Evolutionary conservation across 2,888 invertebrate species (phyloP), one percentile per base, ranked within the genome.

Genomic region (Phalera bucephala): DNA sequence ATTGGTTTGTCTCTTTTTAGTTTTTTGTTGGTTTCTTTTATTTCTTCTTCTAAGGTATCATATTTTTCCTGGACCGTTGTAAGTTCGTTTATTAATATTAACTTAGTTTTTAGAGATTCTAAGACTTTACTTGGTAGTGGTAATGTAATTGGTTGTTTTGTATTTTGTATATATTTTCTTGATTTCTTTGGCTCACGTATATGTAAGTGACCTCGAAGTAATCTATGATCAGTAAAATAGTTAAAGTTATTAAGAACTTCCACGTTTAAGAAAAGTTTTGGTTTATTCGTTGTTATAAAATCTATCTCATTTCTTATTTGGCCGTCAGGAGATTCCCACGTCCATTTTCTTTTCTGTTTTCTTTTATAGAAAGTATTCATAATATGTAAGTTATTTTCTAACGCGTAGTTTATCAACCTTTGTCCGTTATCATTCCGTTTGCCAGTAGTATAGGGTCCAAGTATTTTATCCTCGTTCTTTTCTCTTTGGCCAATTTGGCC

Each of bases 381-480:
- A 14, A 59, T 31, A 21, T 38, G 21, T 36, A 53, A 28, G 42
- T 47, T 33, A 19, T 44, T 31, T 41, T 45, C 35, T 15, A 37
- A n/a, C 0, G 40, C 42, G 7, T 23, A 49, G 17, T 45, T 33
- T 36, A 51, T 42, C 7, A 53, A 25, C 36, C 43, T 43, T 37
- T 48, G 41, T 22, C 52, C 53, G n/a, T 49, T 53, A n/a, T 47
- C 39, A 12, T 46, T 55, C 9, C 52, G 20, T 17, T 47, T 41
- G 1, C 52, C 50, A 2, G 31, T 40, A 10, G 29, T 29, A 6
- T 37, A 36, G 1, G 25, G 35, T 33, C 42, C 42, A 2, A 43
- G 22, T 33, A 44, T 37, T 30, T 36, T 40, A 8, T 45, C 34
- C 33, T 50, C 47, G 4, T 44, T 40, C 5, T 22, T 41, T 26